These are phyloP conservation scores for Botia almorhae DNA, from an alignment of 2,797 vertebrate species.

Conservation along the genomic window DNA sequence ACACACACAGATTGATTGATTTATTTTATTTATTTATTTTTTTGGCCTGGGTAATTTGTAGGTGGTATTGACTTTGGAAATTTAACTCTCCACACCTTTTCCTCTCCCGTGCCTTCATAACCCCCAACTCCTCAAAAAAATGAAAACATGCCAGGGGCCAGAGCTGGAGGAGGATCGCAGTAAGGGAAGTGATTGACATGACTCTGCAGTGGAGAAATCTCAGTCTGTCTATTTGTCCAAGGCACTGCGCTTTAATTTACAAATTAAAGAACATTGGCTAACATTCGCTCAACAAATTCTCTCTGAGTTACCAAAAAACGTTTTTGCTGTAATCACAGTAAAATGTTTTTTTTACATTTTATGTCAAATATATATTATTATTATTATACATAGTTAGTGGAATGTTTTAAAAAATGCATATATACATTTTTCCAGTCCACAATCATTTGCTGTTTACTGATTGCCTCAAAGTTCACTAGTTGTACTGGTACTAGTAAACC, in stretches of 20 bases:
- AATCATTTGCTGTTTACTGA: too few species aligned
- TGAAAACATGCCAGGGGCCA: slow-evolving; percentile 50
- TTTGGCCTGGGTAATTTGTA: slow-evolving; percentile 93
- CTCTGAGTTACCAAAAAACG: too few species aligned
- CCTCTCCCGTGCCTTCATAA: slow-evolving; percentile 50
- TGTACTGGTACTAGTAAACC: too few species aligned
- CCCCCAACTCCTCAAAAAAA: not conserved
- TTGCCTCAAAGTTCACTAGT: too few species aligned
- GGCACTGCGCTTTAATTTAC: slow-evolving; percentile 57
- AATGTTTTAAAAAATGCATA: too few species aligned
- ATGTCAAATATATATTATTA: too few species aligned
- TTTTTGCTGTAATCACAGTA: too few species aligned
- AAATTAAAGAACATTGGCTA: not conserved
- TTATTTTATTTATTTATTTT: slow-evolving; percentile 71
- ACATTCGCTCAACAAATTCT: too few species aligned
- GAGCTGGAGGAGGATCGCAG: slow-evolving; percentile 82
- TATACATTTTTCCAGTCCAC: too few species aligned
- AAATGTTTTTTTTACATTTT: too few species aligned
- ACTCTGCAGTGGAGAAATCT: slow-evolving; percentile 84
- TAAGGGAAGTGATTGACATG: slow-evolving; percentile 87
- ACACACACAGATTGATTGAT: slow-evolving; percentile 70
- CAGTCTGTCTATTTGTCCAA: slow-evolving; percentile 64
- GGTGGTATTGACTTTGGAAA: slow-evolving; percentile 88
- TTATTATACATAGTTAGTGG: too few species aligned
- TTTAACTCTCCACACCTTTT: slow-evolving; percentile 81